Evolutionary conservation across 2,888 invertebrate species (phyloP).

Genomic region (Hydrotaea cyrtoneurina): DNA sequence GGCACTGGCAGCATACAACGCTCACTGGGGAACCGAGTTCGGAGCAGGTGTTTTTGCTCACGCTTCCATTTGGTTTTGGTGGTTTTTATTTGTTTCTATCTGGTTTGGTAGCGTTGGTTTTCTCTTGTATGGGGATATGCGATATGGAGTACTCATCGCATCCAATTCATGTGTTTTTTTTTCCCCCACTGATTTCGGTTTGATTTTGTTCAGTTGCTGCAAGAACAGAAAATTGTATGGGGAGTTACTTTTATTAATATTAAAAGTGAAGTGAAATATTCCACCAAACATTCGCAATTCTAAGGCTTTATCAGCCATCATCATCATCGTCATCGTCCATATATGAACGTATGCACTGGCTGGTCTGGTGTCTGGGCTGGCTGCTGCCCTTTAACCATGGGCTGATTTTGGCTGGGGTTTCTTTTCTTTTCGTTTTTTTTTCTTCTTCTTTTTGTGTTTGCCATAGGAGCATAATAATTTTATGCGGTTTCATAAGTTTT

Average conservation of each 20-base stretch:
- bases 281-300: not conserved
- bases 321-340: not conserved
- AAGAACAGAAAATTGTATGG: conserved; percentile 42
- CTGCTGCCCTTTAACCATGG: not conserved
- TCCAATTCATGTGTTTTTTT: conserved; percentile 4
- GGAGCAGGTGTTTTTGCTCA: conserved; percentile 62
- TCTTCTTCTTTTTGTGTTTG: too few species aligned
- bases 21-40: not conserved
- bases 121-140: not conserved
- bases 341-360: not conserved
- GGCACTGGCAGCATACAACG: not conserved
- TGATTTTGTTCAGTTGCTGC: not conserved
- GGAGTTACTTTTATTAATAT: conserved; percentile 61
- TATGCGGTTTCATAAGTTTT: conserved; percentile 62
- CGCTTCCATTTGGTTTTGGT: conserved; percentile 26
- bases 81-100: conserved; percentile 18
- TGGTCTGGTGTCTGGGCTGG: too few species aligned
- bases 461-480: conserved; percentile 24
- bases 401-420: not conserved
- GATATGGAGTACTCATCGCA: not conserved
- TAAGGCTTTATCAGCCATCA: not conserved
- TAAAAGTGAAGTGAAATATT: conserved; percentile 50
- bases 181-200: not conserved
- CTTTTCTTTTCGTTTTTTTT: not conserved
- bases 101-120: not conserved